Percentiles rank a stretch among this genome's conserved stretches.
Evolutionary conservation across 2,888 invertebrate species (phyloP).

Genomic region (Hedychridium roseum): DNA sequence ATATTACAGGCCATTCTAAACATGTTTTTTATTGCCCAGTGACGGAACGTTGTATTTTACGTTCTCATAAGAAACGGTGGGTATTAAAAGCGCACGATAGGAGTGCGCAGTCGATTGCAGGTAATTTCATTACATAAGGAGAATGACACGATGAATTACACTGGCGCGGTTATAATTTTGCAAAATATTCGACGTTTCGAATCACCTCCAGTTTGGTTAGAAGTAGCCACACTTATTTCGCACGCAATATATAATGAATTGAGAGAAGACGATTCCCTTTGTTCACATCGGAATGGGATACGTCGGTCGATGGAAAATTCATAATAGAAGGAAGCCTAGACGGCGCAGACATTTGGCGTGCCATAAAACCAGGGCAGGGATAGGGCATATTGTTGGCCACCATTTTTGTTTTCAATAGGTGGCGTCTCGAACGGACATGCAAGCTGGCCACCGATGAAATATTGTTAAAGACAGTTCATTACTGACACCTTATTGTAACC

Average conservation of each 20-base stretch:
- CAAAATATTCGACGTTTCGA: conserved; percentile 42
- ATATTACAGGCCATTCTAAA: too few species aligned
- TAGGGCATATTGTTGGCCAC: conserved; percentile 60
- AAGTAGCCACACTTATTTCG: conserved; percentile 47
- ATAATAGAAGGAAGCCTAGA: conserved; percentile 54
- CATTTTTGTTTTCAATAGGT: conserved; percentile 62
- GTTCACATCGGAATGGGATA: conserved; percentile 51
- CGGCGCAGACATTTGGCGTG: conserved; percentile 59
- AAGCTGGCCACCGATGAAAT: too few species aligned
- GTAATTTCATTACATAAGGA: conserved; percentile 53
- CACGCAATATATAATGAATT: conserved; percentile 41
- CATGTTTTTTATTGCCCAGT: too few species aligned
- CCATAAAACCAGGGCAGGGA: conserved; percentile 57
- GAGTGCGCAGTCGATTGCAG: conserved; percentile 27
- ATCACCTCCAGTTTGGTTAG: conserved; percentile 53
- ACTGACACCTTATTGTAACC: too few species aligned
- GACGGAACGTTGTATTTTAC: too few species aligned
- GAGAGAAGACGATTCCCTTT: conserved; percentile 41
- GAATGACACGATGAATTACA: conserved; percentile 42
- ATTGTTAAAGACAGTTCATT: too few species aligned
- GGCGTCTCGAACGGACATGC: too few species aligned
- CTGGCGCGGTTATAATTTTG: conserved; percentile 53
- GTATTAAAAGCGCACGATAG: conserved; percentile 25
- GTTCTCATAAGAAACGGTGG: conserved; percentile 23
- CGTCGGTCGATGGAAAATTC: conserved; percentile 52